phyloP scores from a whole-genome alignment of 2,797 vertebrate genomes.

The Cetoscarus ocellatus region DNA sequence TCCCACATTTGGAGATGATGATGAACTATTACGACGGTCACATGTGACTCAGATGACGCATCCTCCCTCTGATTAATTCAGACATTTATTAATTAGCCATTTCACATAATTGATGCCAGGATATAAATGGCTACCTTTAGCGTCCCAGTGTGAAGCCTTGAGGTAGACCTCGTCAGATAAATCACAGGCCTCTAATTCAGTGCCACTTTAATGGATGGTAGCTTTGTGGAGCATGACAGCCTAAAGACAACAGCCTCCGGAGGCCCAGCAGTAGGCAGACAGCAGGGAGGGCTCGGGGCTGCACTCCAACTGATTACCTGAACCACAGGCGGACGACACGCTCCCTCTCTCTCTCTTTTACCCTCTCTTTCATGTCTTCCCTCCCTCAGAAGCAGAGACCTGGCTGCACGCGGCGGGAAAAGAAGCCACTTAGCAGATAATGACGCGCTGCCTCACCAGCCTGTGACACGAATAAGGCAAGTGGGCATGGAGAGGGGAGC shows the following conservation, averaged over 20 bases:
- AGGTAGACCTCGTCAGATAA: slow-evolving; percentile 32
- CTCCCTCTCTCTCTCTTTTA: slow-evolving; percentile 8
- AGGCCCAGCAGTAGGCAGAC: slow-evolving; percentile 42
- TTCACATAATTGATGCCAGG: slow-evolving; percentile 44
- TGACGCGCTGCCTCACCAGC: slow-evolving; percentile 47
- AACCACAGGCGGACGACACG: slow-evolving; percentile 31
- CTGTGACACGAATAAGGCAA: slow-evolving; percentile 55
- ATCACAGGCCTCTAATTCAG: slow-evolving; percentile 44
- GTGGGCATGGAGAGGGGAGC: slow-evolving; percentile 49
- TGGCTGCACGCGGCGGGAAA: slow-evolving; percentile 30
- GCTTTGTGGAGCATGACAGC: slow-evolving; percentile 33
- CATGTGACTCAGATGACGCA: slow-evolving; percentile 24
- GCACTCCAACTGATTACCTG: slow-evolving; percentile 58
- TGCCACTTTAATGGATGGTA: slow-evolving; percentile 34
- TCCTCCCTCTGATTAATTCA: slow-evolving; percentile 42
- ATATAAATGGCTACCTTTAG: slow-evolving; percentile 43
- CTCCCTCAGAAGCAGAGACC: slow-evolving; percentile 23
- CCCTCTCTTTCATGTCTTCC: slow-evolving; percentile 11
- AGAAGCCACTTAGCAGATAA: slow-evolving; percentile 69
- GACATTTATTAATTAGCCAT: slow-evolving; percentile 50
- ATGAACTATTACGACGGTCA: slow-evolving; percentile 37
- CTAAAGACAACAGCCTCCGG: slow-evolving; percentile 44
- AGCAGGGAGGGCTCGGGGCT: slow-evolving; percentile 29
- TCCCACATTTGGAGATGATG: slow-evolving; percentile 22
- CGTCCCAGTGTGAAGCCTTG: slow-evolving; percentile 4